Percentiles rank a stretch among this genome's conserved stretches.
These are phyloP conservation scores for Campoplex nolae DNA, from an alignment of 2,888 invertebrate genomes.

Conservation along the genomic window DNA sequence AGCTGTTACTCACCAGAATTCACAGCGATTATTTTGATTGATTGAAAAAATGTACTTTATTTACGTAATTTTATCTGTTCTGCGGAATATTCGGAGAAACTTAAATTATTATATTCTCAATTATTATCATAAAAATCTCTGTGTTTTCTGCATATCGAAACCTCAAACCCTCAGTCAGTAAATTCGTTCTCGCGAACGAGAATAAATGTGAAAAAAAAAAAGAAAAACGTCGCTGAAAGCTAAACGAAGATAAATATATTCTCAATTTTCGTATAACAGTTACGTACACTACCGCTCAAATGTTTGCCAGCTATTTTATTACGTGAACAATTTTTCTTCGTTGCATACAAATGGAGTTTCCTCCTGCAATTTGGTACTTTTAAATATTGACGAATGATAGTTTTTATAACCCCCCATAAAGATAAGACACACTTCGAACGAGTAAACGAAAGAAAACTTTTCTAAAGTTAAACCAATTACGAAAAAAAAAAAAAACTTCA, in stretches of 20 bases:
- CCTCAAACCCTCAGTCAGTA: background rate
- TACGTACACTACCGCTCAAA: background rate
- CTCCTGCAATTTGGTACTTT: background rate
- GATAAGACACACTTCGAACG: too few relatives aligned
- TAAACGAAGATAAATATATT: background rate
- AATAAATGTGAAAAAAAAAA: background rate
- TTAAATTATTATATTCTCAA: background rate
- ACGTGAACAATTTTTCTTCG: background rate
- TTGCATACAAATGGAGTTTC: background rate
- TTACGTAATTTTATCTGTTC: background rate
- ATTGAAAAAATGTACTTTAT: background rate
- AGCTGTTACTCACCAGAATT: background rate
- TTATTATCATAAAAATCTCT: background rate
- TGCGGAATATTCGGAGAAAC: background rate
- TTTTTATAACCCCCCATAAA: background rate
- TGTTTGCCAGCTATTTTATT: background rate
- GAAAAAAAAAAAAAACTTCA: background rate
- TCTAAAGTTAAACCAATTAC: too few relatives aligned
- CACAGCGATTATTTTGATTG: background rate
- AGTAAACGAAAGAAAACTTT: background rate
- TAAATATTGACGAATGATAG: background rate
- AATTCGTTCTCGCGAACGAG: background rate
- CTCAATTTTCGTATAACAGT: conserved; percentile 6
- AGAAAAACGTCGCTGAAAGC: background rate
- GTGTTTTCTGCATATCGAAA: background rate